Conservation (phyloP, 2,113 vertebrate species). For the Cathartes aura region DNA sequence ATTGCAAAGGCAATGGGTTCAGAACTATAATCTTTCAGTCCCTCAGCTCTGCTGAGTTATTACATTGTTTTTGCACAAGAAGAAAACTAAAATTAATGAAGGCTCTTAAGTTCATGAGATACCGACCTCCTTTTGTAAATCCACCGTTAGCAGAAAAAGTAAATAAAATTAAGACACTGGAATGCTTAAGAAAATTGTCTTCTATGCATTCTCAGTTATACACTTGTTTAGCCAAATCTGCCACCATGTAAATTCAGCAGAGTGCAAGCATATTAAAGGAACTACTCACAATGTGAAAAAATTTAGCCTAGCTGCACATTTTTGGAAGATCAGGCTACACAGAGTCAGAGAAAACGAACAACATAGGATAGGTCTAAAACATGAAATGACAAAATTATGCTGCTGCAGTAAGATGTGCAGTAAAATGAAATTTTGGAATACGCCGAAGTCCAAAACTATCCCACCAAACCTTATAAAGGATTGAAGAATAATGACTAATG, state of each 20-base stretch:
- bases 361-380: not conserved
- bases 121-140: not conserved
- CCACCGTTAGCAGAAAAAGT: not conserved
- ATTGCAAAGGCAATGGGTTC: not conserved
- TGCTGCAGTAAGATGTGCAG: not conserved
- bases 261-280: not conserved
- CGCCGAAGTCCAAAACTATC: not conserved
- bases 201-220: not conserved
- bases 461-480: not conserved
- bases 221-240: not conserved
- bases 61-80: not conserved
- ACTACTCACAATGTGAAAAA: not conserved
- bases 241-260: not conserved
- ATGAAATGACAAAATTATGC: not conserved
- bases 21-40: not conserved
- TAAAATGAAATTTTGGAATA: not conserved
- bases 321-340: not conserved
- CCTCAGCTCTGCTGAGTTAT: not conserved
- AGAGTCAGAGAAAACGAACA: not conserved
- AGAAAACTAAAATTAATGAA: not conserved
- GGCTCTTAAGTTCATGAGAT: not conserved
- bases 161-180: not conserved
- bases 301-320: not conserved
- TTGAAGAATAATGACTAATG: not conserved
- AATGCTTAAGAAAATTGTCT: not conserved